A percentile compares a stretch with the other conserved stretches of the same genome.
These are phyloP conservation scores for Drosophila diplacantha DNA, from an alignment of 2,888 invertebrate genomes.

Conservation along the genomic window DNA sequence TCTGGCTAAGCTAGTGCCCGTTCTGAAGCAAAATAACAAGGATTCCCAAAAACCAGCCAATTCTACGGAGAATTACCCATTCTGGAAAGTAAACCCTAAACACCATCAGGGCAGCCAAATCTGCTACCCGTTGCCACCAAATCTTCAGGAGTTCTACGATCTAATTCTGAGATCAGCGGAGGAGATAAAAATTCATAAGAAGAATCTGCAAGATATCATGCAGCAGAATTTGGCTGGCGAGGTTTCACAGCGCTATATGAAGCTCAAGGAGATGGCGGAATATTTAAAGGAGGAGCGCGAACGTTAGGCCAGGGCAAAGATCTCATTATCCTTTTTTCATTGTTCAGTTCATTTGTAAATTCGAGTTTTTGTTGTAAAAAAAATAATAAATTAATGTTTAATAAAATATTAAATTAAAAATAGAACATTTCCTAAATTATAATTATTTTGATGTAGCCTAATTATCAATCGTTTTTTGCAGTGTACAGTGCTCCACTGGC, in stretches of 20 bases:
- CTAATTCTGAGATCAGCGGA: constrained; percentile 59
- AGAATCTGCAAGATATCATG: constrained; percentile 18
- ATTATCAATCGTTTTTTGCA: constrained; percentile 19
- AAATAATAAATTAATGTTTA: not conserved
- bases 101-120: constrained; percentile 54
- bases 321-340: not conserved
- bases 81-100: constrained; percentile 42
- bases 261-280: constrained; percentile 64
- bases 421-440: not conserved
- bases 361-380: constrained; percentile 5
- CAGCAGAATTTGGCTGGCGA: constrained; percentile 17
- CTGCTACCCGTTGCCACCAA: constrained; percentile 70
- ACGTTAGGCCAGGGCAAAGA: constrained; percentile 28
- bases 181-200: constrained; percentile 60
- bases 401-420: not conserved
- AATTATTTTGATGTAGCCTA: not conserved
- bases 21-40: constrained; percentile 61
- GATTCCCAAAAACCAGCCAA: constrained; percentile 3
- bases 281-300: constrained; percentile 54
- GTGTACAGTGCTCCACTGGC: constrained; percentile 53
- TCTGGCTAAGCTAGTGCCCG: constrained; percentile 61
- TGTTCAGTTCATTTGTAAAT: not conserved
- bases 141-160: constrained; percentile 73
- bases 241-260: constrained; percentile 59
- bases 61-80: constrained; percentile 48